A percentile compares a stretch with the other conserved stretches of the same genome.
Conservation (phyloP, 2,888 invertebrate genomes). For the Pandemis cinnamomeana region DNA sequence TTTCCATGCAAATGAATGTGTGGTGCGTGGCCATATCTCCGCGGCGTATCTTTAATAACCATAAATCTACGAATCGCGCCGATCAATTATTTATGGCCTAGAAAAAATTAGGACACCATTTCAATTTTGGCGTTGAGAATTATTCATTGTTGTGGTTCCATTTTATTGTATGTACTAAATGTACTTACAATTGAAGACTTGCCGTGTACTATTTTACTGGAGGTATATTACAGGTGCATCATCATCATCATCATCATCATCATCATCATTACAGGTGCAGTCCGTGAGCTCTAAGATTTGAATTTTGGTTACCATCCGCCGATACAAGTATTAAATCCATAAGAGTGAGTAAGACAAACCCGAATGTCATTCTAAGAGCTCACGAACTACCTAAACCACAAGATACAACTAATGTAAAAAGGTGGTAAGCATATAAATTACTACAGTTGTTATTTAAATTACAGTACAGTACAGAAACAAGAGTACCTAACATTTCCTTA, state of each 20-base stretch:
- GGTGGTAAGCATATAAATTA: no score
- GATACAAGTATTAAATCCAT: no score
- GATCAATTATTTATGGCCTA: slow-evolving; percentile 70
- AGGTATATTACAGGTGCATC: no score
- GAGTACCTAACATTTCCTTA: background rate
- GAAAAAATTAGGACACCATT: slow-evolving; percentile 54
- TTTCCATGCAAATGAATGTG: slow-evolving; percentile 80
- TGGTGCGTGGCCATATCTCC: slow-evolving; percentile 64
- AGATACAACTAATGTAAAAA: no score
- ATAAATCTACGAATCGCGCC: slow-evolving; percentile 77
- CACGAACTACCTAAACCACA: no score
- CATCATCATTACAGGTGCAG: no score
- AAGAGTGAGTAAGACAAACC: no score
- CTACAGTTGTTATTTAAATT: background rate
- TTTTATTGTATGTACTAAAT: slow-evolving; percentile 4
- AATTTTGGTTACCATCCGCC: no score
- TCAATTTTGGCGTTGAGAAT: slow-evolving; percentile 39
- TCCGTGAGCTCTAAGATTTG: no score
- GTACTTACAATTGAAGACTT: background rate
- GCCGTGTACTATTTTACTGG: no score
- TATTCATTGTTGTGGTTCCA: slow-evolving; percentile 35
- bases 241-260: no score
- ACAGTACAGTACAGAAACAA: background rate
- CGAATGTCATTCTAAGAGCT: no score
- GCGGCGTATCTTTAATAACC: slow-evolving; percentile 80